Evolutionary conservation across 2,113 vertebrate species (phyloP).

Genomic region (Morone saxatilis): DNA sequence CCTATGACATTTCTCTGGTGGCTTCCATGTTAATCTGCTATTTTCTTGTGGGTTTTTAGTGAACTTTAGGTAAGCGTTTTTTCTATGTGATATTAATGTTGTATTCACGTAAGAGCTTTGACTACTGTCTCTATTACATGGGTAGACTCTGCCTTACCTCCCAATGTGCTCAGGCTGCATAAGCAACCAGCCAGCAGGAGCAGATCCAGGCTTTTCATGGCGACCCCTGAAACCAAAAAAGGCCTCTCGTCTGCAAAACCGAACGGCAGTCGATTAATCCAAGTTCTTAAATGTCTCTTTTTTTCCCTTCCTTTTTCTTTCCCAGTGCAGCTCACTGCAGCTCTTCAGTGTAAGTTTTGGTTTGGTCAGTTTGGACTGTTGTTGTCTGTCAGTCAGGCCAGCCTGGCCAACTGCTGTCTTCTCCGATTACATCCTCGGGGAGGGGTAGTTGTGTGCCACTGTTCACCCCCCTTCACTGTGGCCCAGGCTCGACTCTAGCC

Average conservation of each 20-base stretch:
- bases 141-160: conserved; percentile 76
- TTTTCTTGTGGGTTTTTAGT: neutral
- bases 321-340: neutral
- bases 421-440: conserved; percentile 75
- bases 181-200: conserved; percentile 74
- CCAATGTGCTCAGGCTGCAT: conserved; percentile 62
- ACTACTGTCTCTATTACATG: neutral
- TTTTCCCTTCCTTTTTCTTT: neutral
- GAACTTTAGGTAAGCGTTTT: no score
- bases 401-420: conserved; percentile 69
- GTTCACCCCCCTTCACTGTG: neutral
- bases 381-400: conserved; percentile 80
- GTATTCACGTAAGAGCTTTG: neutral
- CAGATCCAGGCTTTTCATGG: conserved; percentile 75
- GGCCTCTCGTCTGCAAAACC: neutral
- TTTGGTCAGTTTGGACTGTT: conserved; percentile 66
- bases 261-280: neutral
- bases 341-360: conserved; percentile 19
- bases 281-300: neutral
- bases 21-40: neutral
- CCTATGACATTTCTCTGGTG: neutral
- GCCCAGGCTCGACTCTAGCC: neutral
- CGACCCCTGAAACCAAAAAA: conserved; percentile 6
- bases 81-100: neutral
- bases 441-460: conserved; percentile 12